Conservation (phyloP, 2,113 vertebrate genomes). For the Puffinus mauretanicus region DNA sequence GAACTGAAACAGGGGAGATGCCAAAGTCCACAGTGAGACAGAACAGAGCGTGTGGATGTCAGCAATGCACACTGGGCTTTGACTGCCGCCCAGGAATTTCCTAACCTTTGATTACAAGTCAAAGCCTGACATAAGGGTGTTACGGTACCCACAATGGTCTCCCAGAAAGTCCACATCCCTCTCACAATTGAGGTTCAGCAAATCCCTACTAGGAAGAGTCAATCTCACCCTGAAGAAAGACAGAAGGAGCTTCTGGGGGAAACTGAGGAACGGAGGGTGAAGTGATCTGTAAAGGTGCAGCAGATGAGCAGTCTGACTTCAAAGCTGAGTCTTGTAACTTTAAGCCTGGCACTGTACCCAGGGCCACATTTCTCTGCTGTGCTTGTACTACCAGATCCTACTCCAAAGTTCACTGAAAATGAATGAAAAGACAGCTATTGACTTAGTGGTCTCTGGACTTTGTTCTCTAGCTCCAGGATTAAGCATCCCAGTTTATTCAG, state of each 20-base stretch:
- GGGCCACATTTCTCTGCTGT: background rate
- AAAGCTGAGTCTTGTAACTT: background rate
- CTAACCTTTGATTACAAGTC: background rate
- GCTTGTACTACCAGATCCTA: background rate
- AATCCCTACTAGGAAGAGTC: background rate
- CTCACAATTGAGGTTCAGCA: background rate
- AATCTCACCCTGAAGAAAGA: background rate
- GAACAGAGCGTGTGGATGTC: background rate
- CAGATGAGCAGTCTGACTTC: background rate
- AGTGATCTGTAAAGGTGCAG: background rate
- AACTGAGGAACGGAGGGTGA: background rate
- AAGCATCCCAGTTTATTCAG: background rate
- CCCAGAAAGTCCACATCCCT: background rate
- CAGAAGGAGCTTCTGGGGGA: background rate
- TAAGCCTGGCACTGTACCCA: background rate
- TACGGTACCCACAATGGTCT: rapidly evolving
- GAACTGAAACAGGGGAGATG: background rate
- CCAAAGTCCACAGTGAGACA: background rate
- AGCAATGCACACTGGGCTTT: background rate
- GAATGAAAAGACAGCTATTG: background rate
- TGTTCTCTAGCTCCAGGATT: background rate
- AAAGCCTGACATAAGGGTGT: background rate
- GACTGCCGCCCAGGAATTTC: background rate
- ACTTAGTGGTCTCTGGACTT: background rate
- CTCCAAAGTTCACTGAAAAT: background rate